These are phyloP conservation scores for Virgularia gustaviana DNA, from an alignment of 92 coral and sea anemone species.

Conservation along the genomic window DNA sequence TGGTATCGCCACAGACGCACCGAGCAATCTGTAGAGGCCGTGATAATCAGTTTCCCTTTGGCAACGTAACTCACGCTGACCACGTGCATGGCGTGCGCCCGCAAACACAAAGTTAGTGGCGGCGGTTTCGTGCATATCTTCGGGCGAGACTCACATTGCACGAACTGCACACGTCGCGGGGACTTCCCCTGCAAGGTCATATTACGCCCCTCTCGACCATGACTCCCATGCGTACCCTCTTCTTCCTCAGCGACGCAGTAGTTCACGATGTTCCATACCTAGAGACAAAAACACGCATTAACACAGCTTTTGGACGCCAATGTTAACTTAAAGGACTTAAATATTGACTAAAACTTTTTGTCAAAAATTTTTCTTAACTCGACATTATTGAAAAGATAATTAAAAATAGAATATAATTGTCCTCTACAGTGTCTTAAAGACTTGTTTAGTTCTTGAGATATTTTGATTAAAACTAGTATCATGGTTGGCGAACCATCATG, in stretches of 20 bases:
- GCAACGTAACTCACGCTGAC: slow-evolving; percentile 74
- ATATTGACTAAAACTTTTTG: too few species aligned
- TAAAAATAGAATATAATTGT: too few species aligned
- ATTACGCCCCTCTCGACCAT: background rate
- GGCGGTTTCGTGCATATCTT: slow-evolving; percentile 56
- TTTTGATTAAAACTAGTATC: too few species aligned
- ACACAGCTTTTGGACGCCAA: too few species aligned
- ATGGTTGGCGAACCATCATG: too few species aligned
- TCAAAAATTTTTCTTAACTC: too few species aligned
- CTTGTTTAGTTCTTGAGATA: too few species aligned
- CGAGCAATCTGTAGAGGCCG: slow-evolving; percentile 82
- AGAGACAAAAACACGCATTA: too few species aligned
- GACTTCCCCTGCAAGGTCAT: background rate
- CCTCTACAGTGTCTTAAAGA: too few species aligned
- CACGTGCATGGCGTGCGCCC: slow-evolving; percentile 72
- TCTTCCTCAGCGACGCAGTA: slow-evolving; percentile 11
- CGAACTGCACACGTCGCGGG: background rate
- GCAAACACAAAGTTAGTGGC: slow-evolving; percentile 59
- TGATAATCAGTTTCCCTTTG: slow-evolving; percentile 59
- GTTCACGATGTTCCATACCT: slow-evolving; percentile 21
- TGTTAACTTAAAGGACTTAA: too few species aligned
- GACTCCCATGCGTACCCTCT: background rate
- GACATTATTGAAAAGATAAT: too few species aligned
- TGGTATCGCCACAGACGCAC: slow-evolving; percentile 76
- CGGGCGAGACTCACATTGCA: background rate